These are phyloP conservation scores for Xylota segnis DNA, from an alignment of 2,888 invertebrate species.

Conservation along the genomic window DNA sequence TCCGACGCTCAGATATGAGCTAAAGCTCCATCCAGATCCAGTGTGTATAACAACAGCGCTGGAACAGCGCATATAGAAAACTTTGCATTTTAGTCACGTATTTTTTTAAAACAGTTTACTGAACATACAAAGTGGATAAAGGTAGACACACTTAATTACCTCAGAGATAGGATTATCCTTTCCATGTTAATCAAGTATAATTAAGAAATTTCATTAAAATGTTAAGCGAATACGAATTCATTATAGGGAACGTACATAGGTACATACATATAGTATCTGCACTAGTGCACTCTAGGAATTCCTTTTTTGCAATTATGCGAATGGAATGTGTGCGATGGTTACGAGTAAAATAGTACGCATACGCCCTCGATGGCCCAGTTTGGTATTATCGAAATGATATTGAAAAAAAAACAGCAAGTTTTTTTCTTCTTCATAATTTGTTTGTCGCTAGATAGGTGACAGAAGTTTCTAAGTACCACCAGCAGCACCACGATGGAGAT, in stretches of 20 bases:
- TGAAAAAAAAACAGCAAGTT: too few species aligned
- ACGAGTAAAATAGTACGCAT: conserved; percentile 3
- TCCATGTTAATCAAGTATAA: conserved; percentile 79
- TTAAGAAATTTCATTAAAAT: conserved; percentile 80
- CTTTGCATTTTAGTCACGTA: conserved; percentile 79
- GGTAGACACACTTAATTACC: conserved; percentile 79
- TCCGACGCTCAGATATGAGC: conserved; percentile 43
- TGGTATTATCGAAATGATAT: not conserved
- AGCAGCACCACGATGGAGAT: too few species aligned
- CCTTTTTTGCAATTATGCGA: not conserved
- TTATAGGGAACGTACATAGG: conserved; percentile 42
- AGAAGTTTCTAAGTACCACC: conserved; percentile 3
- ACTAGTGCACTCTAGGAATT: conserved; percentile 4
- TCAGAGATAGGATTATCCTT: conserved; percentile 78
- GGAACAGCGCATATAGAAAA: conserved; percentile 56
- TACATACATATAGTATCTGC: too few species aligned
- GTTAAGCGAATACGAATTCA: conserved; percentile 79
- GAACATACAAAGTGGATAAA: conserved; percentile 75
- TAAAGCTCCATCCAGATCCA: not conserved
- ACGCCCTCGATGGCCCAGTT: conserved; percentile 17
- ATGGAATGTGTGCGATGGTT: not conserved
- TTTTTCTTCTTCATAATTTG: conserved; percentile 23
- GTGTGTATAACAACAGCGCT: conserved; percentile 16
- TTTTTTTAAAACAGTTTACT: conserved; percentile 77
- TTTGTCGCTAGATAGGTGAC: conserved; percentile 15